Evolutionary conservation across 2,888 invertebrate species (phyloP), one percentile per base, ranked within the genome.

Genomic region (Cistogaster globosa): DNA sequence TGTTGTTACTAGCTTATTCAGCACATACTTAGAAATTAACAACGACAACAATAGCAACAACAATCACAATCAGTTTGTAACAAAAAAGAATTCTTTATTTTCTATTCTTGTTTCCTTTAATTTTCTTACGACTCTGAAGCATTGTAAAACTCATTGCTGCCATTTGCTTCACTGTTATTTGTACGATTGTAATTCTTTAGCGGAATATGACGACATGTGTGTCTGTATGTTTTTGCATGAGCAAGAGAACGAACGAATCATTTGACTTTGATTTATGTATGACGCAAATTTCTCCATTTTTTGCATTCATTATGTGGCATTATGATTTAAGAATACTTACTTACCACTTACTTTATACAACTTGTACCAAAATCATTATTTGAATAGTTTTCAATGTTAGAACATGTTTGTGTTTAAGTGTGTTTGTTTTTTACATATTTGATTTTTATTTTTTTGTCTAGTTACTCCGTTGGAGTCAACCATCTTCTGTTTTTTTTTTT

Each of bases 221-320:
- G 9, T 32, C 36, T 22, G 14, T 60, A 32, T 57, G 48, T 53
- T 45, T 38, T 14, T 62, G 57, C 32, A 65, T 65, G 22, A 51
- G 45, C 26, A 48, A 53, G 55, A 14, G 45, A 26, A 62, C 20
- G 45, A 18, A 12, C 22, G 69, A 74, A 75, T 53, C 69, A 82
- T 82, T 85, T 85, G 85, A 85, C 85, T 85, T 85, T 85, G 85
- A 85, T 85, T 85, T 85, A 85, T 85, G 85, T 85, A 85, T 85
- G 85, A 85, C 85, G 85, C 85, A 85, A 85, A 85, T 85, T 85
- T 85, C 85, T 82, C 74, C 65, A 85, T 65, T 79, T 85, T 82
- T 85, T 85, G 78, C 82, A 82, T 85, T 85, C 82, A 85, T 85
- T 85, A 85, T 85, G 81, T 78, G 85, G 85, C 85, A 85, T 85